These are phyloP conservation scores for Eupeodes latifasciatus DNA, from an alignment of 2,888 invertebrate genomes.

Conservation along the genomic window DNA sequence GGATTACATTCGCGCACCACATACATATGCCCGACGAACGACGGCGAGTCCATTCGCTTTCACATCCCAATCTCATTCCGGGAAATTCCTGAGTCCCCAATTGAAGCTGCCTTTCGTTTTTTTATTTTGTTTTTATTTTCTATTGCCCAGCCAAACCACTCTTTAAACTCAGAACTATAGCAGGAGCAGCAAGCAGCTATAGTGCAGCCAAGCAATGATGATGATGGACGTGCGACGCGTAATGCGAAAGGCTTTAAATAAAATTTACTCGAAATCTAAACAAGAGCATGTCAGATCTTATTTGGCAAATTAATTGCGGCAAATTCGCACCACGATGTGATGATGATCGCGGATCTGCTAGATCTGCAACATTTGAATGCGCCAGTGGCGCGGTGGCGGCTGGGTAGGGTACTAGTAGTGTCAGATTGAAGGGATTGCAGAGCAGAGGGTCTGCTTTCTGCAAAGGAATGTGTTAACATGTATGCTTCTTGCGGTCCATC, in stretches of 20 bases:
- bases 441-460: slow-evolving; percentile 39
- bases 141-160: slow-evolving; percentile 16
- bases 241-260: slow-evolving; percentile 70
- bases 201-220: slow-evolving; percentile 32
- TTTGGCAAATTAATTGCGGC: slow-evolving; percentile 76
- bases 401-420: background rate
- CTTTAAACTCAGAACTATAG: background rate
- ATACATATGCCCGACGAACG: slow-evolving; percentile 7
- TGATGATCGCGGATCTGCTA: slow-evolving; percentile 61
- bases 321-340: slow-evolving; percentile 75
- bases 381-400: background rate
- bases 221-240: slow-evolving; percentile 71
- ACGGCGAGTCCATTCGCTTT: slow-evolving; percentile 18
- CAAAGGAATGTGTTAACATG: slow-evolving; percentile 27
- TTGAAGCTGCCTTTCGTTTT: slow-evolving; percentile 39
- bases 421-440: slow-evolving; percentile 27
- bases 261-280: slow-evolving; percentile 74
- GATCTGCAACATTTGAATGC: slow-evolving; percentile 36
- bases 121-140: background rate
- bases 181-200: background rate
- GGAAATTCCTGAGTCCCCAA: slow-evolving; percentile 69
- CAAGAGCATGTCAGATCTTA: slow-evolving; percentile 75
- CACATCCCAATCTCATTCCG: slow-evolving; percentile 60
- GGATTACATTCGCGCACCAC: slow-evolving; percentile 59
- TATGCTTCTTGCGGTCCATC: slow-evolving; percentile 6